Evolutionary conservation across 2,888 invertebrate species (phyloP).

Genomic region (Pyrochroa serraticornis): DNA sequence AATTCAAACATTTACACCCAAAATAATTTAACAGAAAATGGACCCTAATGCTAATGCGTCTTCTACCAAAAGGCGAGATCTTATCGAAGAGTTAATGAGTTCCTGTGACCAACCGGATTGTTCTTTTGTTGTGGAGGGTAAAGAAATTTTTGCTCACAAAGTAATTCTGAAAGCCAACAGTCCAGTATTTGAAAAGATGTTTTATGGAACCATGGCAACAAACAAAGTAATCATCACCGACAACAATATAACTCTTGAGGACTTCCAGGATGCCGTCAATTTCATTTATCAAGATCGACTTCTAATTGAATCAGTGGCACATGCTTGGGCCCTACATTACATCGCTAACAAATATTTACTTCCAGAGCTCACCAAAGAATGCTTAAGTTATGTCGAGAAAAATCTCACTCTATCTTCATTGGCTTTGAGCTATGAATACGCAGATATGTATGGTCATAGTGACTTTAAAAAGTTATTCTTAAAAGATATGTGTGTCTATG

Average conservation of each 20-base stretch:
- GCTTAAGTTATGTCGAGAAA: conserved; percentile 62
- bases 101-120: conserved; percentile 63
- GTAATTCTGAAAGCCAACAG: conserved; percentile 69
- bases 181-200: conserved; percentile 73
- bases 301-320: conserved; percentile 61
- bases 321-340: conserved; percentile 69
- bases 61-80: too few species aligned
- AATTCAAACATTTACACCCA: too few species aligned
- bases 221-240: conserved; percentile 61
- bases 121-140: conserved; percentile 62
- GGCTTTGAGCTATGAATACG: conserved; percentile 65
- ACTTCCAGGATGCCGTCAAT: conserved; percentile 66
- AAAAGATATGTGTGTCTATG: conserved; percentile 64
- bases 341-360: conserved; percentile 71
- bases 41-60: too few species aligned
- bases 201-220: conserved; percentile 66
- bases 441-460: conserved; percentile 65
- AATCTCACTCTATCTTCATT: conserved; percentile 66
- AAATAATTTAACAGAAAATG: too few species aligned
- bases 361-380: conserved; percentile 60
- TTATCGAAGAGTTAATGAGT: too few species aligned
- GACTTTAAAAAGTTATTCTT: conserved; percentile 61
- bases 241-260: conserved; percentile 65
- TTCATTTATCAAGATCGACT: conserved; percentile 69
- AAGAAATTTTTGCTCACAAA: conserved; percentile 65